Conservation (phyloP, 1,140 invertebrate genomes). For the Lepidostoma basale region DNA sequence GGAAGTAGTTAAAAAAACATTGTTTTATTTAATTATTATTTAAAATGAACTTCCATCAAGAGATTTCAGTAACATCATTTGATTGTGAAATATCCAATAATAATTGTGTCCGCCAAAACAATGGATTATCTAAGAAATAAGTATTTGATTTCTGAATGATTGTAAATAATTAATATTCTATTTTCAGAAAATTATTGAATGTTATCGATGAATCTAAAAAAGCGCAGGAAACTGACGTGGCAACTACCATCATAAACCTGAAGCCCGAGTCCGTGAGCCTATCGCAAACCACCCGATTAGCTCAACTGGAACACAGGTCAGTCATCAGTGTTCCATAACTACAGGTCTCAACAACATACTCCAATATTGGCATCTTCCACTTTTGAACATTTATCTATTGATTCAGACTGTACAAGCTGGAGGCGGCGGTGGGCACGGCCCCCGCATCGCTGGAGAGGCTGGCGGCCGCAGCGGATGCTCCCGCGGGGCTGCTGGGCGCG, state of each 20-base stretch:
- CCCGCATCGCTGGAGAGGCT: constrained; percentile 65
- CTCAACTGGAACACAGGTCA: constrained; percentile 71
- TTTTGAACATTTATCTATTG: not conserved
- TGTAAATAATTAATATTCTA: not conserved
- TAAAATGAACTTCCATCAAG: too few relatives aligned
- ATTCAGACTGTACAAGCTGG: constrained; percentile 71
- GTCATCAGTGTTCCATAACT: not conserved
- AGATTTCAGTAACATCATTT: too few relatives aligned
- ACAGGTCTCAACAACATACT: too few relatives aligned
- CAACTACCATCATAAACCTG: constrained; percentile 59
- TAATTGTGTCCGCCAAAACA: too few relatives aligned
- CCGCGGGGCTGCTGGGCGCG: constrained; percentile 54
- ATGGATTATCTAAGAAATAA: too few relatives aligned
- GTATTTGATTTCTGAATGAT: not conserved
- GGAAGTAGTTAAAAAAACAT: too few relatives aligned
- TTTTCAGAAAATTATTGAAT: constrained; percentile 40
- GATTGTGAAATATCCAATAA: not conserved
- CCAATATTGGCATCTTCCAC: not conserved
- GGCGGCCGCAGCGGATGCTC: constrained; percentile 49
- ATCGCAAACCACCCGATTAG: constrained; percentile 72
- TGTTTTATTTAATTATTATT: too few relatives aligned
- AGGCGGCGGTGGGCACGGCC: constrained; percentile 72
- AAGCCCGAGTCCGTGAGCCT: constrained; percentile 63
- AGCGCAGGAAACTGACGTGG: constrained; percentile 47
- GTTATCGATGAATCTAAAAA: constrained; percentile 27